Percentiles rank a stretch among this genome's conserved stretches.
Evolutionary conservation across 1,140 invertebrate genomes (phyloP).

Genomic region (Psix sp.): DNA sequence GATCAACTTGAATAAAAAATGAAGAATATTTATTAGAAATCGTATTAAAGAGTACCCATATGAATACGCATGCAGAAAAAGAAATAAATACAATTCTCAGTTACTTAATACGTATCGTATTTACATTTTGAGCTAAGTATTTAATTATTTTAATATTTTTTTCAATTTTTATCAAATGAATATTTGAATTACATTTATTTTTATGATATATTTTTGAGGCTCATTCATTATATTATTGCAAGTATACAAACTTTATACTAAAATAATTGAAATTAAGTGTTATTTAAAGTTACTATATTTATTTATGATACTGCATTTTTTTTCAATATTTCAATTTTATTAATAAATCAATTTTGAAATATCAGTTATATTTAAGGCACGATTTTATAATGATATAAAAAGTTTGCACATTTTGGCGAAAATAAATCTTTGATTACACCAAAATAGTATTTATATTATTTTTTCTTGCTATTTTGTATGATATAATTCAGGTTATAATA

Average conservation of each 20-base stretch:
- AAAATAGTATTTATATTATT: neutral
- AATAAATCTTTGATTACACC: constrained; percentile 1
- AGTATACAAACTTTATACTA: too few species aligned
- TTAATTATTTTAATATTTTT: constrained; percentile 1
- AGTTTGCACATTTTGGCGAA: constrained; percentile 18
- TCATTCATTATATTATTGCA: neutral
- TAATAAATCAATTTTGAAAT: constrained; percentile 8
- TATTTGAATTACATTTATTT: neutral
- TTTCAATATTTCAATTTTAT: neutral
- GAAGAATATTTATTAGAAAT: constrained; percentile 20
- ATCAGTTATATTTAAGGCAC: constrained; percentile 20
- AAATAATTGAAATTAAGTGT: too few species aligned
- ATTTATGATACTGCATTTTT: neutral
- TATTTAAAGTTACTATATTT: too few species aligned
- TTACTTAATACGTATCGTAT: constrained; percentile 21
- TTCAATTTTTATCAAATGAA: neutral
- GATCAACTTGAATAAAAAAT: constrained; percentile 24
- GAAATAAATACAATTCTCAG: constrained; percentile 1
- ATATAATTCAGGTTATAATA: constrained; percentile 1
- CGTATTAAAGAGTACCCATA: too few species aligned
- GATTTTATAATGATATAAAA: constrained; percentile 17
- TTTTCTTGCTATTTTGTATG: neutral
- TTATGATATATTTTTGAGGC: neutral
- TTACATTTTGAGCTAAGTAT: constrained; percentile 30
- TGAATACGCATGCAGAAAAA: too few species aligned